Evolutionary conservation across 2,888 invertebrate species (phyloP).

Genomic region (Zygaena filipendulae): DNA sequence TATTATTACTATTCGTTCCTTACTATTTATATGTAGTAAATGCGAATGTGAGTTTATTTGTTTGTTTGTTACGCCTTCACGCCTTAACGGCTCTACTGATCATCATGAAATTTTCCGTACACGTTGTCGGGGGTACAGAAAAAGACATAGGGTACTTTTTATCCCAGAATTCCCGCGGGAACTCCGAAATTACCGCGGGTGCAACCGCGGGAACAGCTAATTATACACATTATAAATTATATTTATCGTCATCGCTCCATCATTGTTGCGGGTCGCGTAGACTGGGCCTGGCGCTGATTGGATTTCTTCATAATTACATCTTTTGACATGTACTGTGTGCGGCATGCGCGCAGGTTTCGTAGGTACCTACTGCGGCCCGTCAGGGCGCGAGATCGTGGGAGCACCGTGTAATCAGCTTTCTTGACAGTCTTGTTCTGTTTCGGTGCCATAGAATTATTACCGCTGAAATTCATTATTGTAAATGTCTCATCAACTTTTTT

Average conservation of each 20-base stretch:
- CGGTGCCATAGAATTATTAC: conserved; percentile 36
- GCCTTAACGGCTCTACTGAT: too few relatives aligned
- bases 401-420: conserved; percentile 65
- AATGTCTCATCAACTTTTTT: not conserved
- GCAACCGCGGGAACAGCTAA: too few relatives aligned
- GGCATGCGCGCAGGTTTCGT: conserved; percentile 65
- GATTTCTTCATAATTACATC: conserved; percentile 68
- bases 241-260: conserved; percentile 56
- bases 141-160: too few relatives aligned
- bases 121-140: too few relatives aligned
- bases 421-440: conserved; percentile 57
- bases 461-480: not conserved
- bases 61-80: too few relatives aligned
- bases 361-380: conserved; percentile 49
- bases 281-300: conserved; percentile 45
- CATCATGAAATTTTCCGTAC: too few relatives aligned
- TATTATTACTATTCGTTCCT: too few relatives aligned
- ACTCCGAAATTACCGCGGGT: too few relatives aligned
- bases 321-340: conserved; percentile 67
- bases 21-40: too few relatives aligned
- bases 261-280: conserved; percentile 32
- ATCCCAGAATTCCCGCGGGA: too few relatives aligned
- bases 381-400: conserved; percentile 63
- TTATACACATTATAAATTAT: too few relatives aligned
- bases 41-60: too few relatives aligned